Evolutionary conservation across 2,888 invertebrate genomes (phyloP).

Genomic region (Anaspis maculata): DNA sequence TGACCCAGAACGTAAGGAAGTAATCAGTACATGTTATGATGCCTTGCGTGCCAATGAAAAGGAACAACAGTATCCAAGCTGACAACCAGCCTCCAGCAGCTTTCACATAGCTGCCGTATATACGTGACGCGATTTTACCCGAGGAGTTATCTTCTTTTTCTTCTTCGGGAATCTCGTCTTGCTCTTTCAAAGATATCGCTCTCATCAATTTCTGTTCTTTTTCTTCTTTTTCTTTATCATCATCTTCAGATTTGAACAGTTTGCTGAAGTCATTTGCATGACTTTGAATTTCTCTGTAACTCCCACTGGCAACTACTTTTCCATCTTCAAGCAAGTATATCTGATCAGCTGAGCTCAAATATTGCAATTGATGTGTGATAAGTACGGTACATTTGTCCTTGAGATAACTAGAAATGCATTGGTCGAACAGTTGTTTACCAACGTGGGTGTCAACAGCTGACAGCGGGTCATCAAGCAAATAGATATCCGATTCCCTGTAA

Average conservation of each 20-base stretch:
- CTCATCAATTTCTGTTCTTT: constrained; percentile 15
- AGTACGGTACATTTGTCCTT: constrained; percentile 60
- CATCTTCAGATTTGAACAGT: constrained; percentile 30
- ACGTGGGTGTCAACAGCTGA: constrained; percentile 87
- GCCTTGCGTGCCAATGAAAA: constrained; percentile 59
- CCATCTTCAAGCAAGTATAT: constrained; percentile 51
- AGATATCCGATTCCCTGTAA: constrained; percentile 75
- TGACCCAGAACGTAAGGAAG: constrained; percentile 63
- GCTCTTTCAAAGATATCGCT: constrained; percentile 72
- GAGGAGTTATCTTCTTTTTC: constrained; percentile 6
- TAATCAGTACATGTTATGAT: constrained; percentile 69
- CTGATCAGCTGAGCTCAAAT: constrained; percentile 48
- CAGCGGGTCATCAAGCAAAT: constrained; percentile 80
- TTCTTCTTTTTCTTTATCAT: constrained; percentile 22
- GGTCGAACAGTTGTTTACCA: constrained; percentile 76
- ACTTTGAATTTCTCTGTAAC: constrained; percentile 58
- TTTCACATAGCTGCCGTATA: constrained; percentile 61
- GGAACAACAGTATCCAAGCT: constrained; percentile 52
- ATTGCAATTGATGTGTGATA: constrained; percentile 66
- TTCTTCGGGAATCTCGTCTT: constrained; percentile 30
- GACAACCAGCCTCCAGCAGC: constrained; percentile 63
- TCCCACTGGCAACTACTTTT: constrained; percentile 50
- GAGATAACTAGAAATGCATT: constrained; percentile 59
- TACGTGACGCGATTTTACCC: constrained; percentile 45
- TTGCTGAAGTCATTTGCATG: constrained; percentile 37